Evolutionary conservation across 2,113 vertebrate species (phyloP), one percentile per base, ranked within the genome.

Genomic region (Chinchilla lanigera): DNA sequence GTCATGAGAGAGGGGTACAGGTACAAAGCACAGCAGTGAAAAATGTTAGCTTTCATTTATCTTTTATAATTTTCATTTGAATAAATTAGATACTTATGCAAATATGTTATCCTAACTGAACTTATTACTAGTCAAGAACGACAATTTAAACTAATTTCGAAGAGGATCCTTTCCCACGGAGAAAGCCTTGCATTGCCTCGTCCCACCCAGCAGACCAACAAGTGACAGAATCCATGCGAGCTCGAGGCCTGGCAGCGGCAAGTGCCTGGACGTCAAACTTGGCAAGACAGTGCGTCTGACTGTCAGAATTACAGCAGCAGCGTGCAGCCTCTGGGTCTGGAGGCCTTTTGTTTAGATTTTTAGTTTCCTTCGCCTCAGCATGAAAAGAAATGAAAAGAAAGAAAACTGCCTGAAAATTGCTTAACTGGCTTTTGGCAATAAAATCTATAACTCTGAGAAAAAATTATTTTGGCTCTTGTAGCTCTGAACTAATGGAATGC

Each of bases 331-430:
- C 22, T 81, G 86, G 44, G 56, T 93, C 83, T 94, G 75, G 28
- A 86, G 54, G 38, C 61, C 75, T 95, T 96, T 88, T 88, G 67
- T 90, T 95, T 93, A 87, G 56, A 82, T 24, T n/a, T 73, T 24
- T 71, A 77, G 44, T 90, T 96, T 87, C 38, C 94, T 47, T 84
- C 95, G 33, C 84, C 86, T 90, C 35, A 26, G 30, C 69, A 95
- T 75, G 4, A 96, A 91, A 96, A 92, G 94, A 69, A 96, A 91
- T 73, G 5, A 95, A 92, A 96, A 93, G 94, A 65, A 97, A 92
- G 38, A 84, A 94, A 77, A 94, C 3, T 63, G 44, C 58, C 61
- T 97, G 63, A 89, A 60, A 82, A 77, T 50, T 73, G 58, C 44
- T 97, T 89, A 93, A 75, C n/a, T 96, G 58, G 38, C 11, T 87